A percentile compares a stretch with the other conserved stretches of the same genome.
Conservation (phyloP, 2,888 invertebrate genomes). For the Strigamia maritima region DNA sequence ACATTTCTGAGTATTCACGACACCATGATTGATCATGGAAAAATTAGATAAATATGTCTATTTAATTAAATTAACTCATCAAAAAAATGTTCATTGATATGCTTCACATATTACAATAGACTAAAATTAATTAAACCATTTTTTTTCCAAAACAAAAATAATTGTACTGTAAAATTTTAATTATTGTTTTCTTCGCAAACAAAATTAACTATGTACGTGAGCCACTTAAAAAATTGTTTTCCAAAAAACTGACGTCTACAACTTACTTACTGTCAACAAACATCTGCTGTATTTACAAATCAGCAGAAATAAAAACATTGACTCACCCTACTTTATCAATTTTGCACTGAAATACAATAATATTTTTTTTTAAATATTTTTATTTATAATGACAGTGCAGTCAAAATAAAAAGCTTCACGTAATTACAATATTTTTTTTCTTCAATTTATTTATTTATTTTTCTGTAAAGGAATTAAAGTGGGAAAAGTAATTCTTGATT, state of each 20-base stretch:
- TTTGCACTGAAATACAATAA: slow-evolving; percentile 18
- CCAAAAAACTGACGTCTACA: slow-evolving; percentile 18
- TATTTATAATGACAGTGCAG: slow-evolving; percentile 19
- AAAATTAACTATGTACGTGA: slow-evolving; percentile 30
- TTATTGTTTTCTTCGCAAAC: background rate
- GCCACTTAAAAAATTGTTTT: slow-evolving; percentile 24
- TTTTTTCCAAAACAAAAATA: background rate
- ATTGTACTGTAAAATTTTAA: background rate
- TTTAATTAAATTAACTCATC: slow-evolving; percentile 31
- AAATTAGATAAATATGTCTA: slow-evolving; percentile 29
- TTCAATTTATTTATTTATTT: background rate
- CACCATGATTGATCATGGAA: slow-evolving; percentile 24
- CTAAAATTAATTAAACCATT: background rate
- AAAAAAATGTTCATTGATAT: slow-evolving; percentile 28
- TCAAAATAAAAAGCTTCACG: slow-evolving; percentile 25
- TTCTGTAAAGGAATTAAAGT: background rate
- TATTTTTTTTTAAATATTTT: background rate
- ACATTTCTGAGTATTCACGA: slow-evolving; percentile 28
- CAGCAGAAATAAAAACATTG: slow-evolving; percentile 32
- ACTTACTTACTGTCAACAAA: slow-evolving; percentile 32
- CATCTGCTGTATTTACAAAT: slow-evolving; percentile 28
- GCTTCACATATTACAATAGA: slow-evolving; percentile 30
- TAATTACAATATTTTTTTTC: slow-evolving; percentile 26
- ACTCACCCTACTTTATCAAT: slow-evolving; percentile 28
- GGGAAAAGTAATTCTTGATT: background rate